Conservation (phyloP, 2,888 invertebrate genomes). For the Pandemis corylana region DNA sequence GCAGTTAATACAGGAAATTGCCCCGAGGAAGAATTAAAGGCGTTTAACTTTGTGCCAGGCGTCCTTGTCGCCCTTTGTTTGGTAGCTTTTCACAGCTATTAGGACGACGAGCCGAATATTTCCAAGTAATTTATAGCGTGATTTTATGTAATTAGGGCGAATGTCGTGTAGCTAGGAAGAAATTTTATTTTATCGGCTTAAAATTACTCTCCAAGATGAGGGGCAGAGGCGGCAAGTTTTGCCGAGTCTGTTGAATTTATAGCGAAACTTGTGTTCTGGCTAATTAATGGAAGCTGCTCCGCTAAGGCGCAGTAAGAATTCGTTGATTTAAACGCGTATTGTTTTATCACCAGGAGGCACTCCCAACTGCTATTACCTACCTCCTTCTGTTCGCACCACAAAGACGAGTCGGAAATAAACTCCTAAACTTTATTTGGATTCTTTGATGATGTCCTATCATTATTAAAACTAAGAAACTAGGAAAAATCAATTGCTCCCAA, state of each 20-base stretch:
- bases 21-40: slow-evolving; percentile 68
- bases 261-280: slow-evolving; percentile 81
- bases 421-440: not conserved
- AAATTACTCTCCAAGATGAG: slow-evolving; percentile 77
- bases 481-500: not conserved
- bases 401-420: not conserved
- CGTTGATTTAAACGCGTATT: slow-evolving; percentile 72
- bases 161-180: slow-evolving; percentile 68
- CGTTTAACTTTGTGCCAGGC: slow-evolving; percentile 66
- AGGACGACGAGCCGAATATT: slow-evolving; percentile 68
- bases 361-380: slow-evolving; percentile 38
- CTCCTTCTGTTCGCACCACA: slow-evolving; percentile 29
- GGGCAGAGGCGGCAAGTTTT: slow-evolving; percentile 74
- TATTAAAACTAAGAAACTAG: not conserved
- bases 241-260: slow-evolving; percentile 77
- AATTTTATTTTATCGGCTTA: slow-evolving; percentile 83
- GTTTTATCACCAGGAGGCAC: slow-evolving; percentile 62
- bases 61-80: slow-evolving; percentile 71
- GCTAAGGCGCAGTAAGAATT: slow-evolving; percentile 66
- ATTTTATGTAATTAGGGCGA: slow-evolving; percentile 76
- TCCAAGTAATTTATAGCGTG: slow-evolving; percentile 73
- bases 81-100: slow-evolving; percentile 68
- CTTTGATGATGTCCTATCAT: not conserved
- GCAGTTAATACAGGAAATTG: slow-evolving; percentile 68
- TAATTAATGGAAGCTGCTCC: slow-evolving; percentile 81